A percentile compares a stretch with the other conserved stretches of the same genome.
Conservation (phyloP, 2,888 invertebrate genomes). For the Cerastis leucographa region DNA sequence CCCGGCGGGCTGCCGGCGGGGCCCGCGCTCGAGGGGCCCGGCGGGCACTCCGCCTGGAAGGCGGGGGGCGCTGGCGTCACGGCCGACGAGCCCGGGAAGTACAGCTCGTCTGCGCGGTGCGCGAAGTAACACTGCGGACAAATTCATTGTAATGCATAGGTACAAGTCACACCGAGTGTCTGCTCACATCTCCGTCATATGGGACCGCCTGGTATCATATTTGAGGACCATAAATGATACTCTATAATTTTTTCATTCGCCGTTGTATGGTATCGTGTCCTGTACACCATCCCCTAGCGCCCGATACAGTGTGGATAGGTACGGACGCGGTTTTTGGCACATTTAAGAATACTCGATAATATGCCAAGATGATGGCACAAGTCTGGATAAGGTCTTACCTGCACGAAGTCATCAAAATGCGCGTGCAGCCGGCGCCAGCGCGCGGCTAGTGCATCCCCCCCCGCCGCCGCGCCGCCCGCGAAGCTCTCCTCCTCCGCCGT, state of each 20-base stretch:
- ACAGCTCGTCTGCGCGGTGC: conserved; percentile 93
- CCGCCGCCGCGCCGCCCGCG: conserved; percentile 70
- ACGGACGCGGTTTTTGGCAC: background rate
- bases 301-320: too few species aligned
- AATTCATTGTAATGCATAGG: background rate
- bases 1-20: conserved; percentile 57
- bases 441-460: conserved; percentile 91
- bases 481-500: conserved; percentile 81
- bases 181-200: background rate
- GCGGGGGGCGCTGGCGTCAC: conserved; percentile 74
- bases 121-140: conserved; percentile 94
- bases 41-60: conserved; percentile 36
- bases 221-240: background rate
- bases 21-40: conserved; percentile 24
- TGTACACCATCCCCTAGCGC: too few species aligned
- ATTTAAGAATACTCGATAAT: background rate
- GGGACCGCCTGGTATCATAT: background rate
- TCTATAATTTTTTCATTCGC: too few species aligned
- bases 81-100: conserved; percentile 87
- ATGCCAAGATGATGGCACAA: background rate
- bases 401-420: conserved; percentile 97
- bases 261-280: background rate
- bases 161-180: background rate
- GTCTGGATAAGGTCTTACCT: conserved; percentile 69
- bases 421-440: conserved; percentile 94